Conservation (phyloP, 2,797 vertebrate species). For the Phrynocephalus vlangalii region DNA sequence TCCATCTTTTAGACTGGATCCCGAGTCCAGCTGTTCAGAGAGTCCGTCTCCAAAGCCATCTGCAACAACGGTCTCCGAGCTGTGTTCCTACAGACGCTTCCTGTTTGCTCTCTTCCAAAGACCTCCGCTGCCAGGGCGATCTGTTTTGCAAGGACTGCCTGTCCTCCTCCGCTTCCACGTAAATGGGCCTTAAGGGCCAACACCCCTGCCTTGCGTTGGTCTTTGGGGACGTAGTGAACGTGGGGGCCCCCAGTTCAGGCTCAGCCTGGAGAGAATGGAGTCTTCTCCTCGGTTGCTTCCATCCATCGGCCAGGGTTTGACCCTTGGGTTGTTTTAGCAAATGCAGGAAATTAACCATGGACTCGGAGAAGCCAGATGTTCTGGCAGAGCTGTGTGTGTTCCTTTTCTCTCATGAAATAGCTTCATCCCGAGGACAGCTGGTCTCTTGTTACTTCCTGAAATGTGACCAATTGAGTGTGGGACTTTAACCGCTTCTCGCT, state of each 20-base stretch:
- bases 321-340: constrained; percentile 13
- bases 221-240: not conserved
- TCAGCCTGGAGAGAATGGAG: not conserved
- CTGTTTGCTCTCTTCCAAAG: not conserved
- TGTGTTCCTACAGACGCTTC: not conserved
- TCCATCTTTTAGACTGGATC: not conserved
- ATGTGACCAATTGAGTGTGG: constrained; percentile 40
- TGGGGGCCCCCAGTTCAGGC: not conserved
- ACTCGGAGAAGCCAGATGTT: constrained; percentile 37
- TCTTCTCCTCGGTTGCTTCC: not conserved
- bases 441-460: constrained; percentile 20
- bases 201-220: not conserved
- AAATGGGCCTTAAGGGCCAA: not conserved
- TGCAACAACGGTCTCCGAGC: not conserved
- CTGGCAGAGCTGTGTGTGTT: constrained; percentile 3
- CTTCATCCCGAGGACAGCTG: constrained; percentile 41
- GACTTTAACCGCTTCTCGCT: constrained; percentile 32
- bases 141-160: not conserved
- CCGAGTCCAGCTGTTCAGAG: not conserved
- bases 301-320: not conserved
- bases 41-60: not conserved
- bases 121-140: not conserved
- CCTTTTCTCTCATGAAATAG: constrained; percentile 30
- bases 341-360: constrained; percentile 23
- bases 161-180: not conserved